Conservation (phyloP, 2,888 invertebrate species). For the Ophonus ardosiacus region DNA sequence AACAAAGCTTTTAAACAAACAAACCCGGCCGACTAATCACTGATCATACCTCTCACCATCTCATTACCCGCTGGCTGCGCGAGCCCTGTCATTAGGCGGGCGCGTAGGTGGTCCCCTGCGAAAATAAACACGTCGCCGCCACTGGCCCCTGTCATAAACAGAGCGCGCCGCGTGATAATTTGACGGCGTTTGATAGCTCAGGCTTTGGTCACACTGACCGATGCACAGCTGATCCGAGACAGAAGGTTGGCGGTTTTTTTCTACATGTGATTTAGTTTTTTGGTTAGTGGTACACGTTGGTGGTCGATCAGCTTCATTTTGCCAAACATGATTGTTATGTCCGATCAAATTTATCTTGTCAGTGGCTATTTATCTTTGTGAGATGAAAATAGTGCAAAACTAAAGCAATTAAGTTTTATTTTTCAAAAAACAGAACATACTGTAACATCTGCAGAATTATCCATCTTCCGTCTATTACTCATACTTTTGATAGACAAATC, state of each 20-base stretch:
- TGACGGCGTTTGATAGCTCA: conserved; percentile 49
- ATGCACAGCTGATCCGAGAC: conserved; percentile 28
- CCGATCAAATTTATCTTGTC: conserved; percentile 47
- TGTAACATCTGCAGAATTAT: background rate
- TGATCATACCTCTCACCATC: conserved; percentile 49
- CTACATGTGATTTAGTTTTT: conserved; percentile 32
- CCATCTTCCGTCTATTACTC: too few species aligned
- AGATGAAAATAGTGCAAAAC: conserved; percentile 2
- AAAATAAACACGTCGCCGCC: conserved; percentile 58
- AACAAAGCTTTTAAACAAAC: conserved; percentile 55
- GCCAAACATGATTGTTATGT: conserved; percentile 57
- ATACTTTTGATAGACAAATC: too few species aligned
- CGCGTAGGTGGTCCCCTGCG: conserved; percentile 59
- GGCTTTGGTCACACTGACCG: conserved; percentile 33
- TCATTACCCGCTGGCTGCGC: conserved; percentile 28
- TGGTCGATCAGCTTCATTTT: conserved; percentile 50
- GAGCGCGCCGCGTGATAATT: conserved; percentile 54
- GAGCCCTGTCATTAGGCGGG: conserved; percentile 55
- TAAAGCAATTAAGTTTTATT: background rate
- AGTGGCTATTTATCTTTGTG: conserved; percentile 20
- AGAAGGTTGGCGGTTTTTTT: conserved; percentile 26
- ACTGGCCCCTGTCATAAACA: conserved; percentile 42
- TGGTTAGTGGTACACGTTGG: conserved; percentile 9
- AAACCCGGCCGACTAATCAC: conserved; percentile 29
- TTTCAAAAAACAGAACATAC: background rate